Evolutionary conservation across 2,113 vertebrate genomes (phyloP).

Genomic region (Grus americana): DNA sequence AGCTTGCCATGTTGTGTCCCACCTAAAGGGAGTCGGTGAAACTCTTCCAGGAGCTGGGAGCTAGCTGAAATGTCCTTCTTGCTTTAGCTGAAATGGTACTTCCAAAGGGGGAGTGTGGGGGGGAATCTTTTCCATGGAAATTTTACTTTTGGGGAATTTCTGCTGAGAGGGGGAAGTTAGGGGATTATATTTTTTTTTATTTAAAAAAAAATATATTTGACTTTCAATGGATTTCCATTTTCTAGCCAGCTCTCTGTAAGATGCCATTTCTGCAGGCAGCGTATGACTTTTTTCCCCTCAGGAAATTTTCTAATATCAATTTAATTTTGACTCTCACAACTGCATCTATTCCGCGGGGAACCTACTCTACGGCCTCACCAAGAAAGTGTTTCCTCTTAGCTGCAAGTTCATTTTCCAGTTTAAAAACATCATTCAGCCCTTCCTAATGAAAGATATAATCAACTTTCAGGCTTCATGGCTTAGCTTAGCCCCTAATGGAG

Average conservation of each 20-base stretch:
- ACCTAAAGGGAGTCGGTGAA: not conserved
- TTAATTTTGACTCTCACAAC: slow-evolving; percentile 60
- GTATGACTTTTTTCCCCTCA: not conserved
- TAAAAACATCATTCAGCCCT: slow-evolving; percentile 32
- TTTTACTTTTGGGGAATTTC: not conserved
- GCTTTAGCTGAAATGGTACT: not conserved
- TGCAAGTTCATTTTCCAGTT: slow-evolving; percentile 38
- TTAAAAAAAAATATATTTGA: not conserved
- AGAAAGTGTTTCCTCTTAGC: slow-evolving; percentile 44
- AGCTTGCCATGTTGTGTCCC: not conserved
- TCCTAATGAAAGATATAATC: slow-evolving; percentile 58
- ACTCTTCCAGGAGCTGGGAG: not conserved
- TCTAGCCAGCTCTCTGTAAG: not conserved
- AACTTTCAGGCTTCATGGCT: slow-evolving; percentile 20
- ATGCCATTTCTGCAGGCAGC: slow-evolving; percentile 21
- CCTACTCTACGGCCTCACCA: not conserved
- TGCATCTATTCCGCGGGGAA: not conserved
- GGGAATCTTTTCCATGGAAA: not conserved
- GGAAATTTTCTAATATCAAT: slow-evolving; percentile 56
- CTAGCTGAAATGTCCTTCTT: not conserved
- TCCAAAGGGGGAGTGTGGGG: not conserved
- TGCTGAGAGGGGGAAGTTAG: not conserved
- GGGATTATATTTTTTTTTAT: not conserved
- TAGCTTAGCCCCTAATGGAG: slow-evolving; percentile 26
- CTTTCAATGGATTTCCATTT: slow-evolving; percentile 17